Conservation (phyloP, 2,888 invertebrate genomes). For the Drosophila buzzatii region DNA sequence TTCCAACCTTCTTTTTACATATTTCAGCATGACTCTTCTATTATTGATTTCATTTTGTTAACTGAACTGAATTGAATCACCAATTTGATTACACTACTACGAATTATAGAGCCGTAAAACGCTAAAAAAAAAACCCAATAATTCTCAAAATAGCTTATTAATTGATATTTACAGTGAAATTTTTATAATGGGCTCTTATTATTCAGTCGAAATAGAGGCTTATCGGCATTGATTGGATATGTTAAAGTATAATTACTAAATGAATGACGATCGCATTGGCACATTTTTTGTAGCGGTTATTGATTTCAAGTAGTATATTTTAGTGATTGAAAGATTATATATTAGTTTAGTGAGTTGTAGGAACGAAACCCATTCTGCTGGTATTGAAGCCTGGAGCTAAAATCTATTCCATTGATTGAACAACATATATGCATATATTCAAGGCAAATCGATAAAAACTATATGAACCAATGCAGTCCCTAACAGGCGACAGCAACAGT, state of each 20-base stretch:
- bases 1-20: neutral
- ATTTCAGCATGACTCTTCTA: constrained; percentile 4
- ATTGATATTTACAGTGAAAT: constrained; percentile 14
- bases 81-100: constrained; percentile 7
- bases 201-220: constrained; percentile 21
- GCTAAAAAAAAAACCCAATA: neutral
- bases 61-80: constrained; percentile 18
- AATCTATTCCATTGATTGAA: too few relatives aligned
- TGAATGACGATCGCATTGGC: neutral
- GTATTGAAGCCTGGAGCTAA: too few relatives aligned
- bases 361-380: too few relatives aligned
- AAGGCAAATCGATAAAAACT: neutral
- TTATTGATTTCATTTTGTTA: constrained; percentile 2
- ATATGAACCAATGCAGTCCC: neutral
- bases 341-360: neutral
- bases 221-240: constrained; percentile 23
- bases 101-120: neutral
- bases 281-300: neutral
- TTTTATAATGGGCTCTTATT: constrained; percentile 20
- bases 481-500: neutral
- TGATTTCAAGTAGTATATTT: neutral
- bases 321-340: neutral
- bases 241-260: neutral
- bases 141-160: constrained; percentile 3
- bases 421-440: too few relatives aligned